Evolutionary conservation across 2,113 vertebrate species (phyloP), one percentile per base, ranked within the genome.

Genomic region (Hippocampus barbouri): DNA sequence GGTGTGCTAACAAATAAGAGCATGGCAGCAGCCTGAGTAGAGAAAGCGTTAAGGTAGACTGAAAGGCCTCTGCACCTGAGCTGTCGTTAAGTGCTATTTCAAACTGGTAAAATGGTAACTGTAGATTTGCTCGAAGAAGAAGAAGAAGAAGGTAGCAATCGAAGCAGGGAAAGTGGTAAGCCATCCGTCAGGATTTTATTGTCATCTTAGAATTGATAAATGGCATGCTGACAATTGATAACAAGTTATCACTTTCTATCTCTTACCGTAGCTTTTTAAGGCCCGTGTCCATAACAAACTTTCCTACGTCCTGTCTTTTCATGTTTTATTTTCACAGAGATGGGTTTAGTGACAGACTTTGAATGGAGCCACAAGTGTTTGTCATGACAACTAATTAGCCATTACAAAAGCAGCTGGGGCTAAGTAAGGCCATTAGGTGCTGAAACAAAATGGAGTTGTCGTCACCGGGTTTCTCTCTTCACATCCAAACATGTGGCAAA

Each of bases 331-430:
- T 80, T 73, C 76, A 23, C 70, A 66, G 43, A 69, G 47, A 68
- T 63, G 11, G 59, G 66, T 70, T 80, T 57, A 61, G 61, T 76
- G 79, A 25, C n/a, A 59, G 27, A 8, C 80, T 81, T 69, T 87
- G 66, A 80, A 79, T 83, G 81, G 81, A 75, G 71, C 59, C 66
- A 51, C 20, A 27, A 80, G 69, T 80, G 73, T 88, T 89, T 87
- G 89, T 90, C 91, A 92, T 92, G 89, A 90, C 90, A 91, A 91
- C 88, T 86, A 88, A 85, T 90, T 88, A 89, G 70, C 82, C 86
- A 86, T 77, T 85, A 86, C 83, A 87, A 88, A 86, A 85, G 78
- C 78, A 82, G 75, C 20, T 74, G 74, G 78, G 74, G 76, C 75
- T 86, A 86, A 85, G 78, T 86, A 84, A 86, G 76, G 79, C 82